phyloP scores from a whole-genome alignment of 2,888 invertebrate species.

The Perizoma flavofasciatum region DNA sequence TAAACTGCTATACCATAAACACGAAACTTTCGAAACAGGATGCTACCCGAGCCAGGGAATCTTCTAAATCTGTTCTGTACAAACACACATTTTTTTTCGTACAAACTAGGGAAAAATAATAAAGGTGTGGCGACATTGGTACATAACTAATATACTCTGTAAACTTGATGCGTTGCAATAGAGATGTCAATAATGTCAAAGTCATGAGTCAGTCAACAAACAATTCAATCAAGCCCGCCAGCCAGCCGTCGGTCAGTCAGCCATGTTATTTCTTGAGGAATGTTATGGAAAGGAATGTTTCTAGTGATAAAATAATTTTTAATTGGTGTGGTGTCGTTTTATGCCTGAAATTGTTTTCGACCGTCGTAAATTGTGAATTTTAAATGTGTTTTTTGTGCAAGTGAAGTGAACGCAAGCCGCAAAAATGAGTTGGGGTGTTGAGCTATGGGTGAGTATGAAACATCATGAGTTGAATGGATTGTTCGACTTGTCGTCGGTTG shows the following conservation, averaged over 20 bases:
- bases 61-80: too few relatives aligned
- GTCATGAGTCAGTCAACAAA: too few relatives aligned
- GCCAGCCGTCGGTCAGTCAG: conserved; percentile 72
- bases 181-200: too few relatives aligned
- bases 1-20: too few relatives aligned
- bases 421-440: conserved; percentile 87
- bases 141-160: too few relatives aligned
- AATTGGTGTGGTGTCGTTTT: conserved; percentile 68
- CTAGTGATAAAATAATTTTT: conserved; percentile 66
- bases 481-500: conserved; percentile 32
- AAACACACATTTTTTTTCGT: too few relatives aligned
- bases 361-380: conserved; percentile 67
- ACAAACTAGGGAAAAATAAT: too few relatives aligned
- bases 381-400: conserved; percentile 78
- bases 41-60: too few relatives aligned
- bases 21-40: too few relatives aligned
- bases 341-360: conserved; percentile 54
- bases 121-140: too few relatives aligned
- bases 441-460: conserved; percentile 85
- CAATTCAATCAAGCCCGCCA: too few relatives aligned
- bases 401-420: conserved; percentile 71
- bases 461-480: conserved; percentile 34
- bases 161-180: too few relatives aligned
- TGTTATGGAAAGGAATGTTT: conserved; percentile 78
- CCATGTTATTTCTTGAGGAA: conserved; percentile 76